Evolutionary conservation across 2,888 invertebrate genomes (phyloP), one percentile per base, ranked within the genome.

Genomic region (Anarsia innoxiella): DNA sequence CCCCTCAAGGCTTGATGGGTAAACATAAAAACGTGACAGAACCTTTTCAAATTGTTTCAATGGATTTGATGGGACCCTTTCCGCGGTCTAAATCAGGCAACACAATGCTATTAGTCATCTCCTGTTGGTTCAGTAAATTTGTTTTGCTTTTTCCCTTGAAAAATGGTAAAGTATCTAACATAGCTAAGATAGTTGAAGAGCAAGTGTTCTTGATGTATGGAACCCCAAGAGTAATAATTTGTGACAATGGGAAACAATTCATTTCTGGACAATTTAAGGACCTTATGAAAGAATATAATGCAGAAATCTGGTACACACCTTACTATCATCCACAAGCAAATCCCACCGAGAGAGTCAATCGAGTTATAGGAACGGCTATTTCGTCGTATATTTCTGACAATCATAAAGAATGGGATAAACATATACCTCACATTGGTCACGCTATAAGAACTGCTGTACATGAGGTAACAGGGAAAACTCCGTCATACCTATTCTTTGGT

Each of bases 241-340:
- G 44, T 12, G 52, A 52, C 13, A 49, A 47, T 27, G 52, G 48
- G 0, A 48, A 41, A 23, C 48, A 51, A 14, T 48, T 51, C 31
- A 32, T 13, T 0, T 26, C 41, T 10, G 12, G 34, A 1, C 23
- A 34, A n/a, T 46, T 48, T 29, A 50, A 40, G 23, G 43, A 36
- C 30, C 33, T 39, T 1, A 23, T 26, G 3, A 12, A 25, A 0
- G 40, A 36, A 0, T 44, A 40, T n/a, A 37, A 38, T 3, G n/a
- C 14, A 1, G 11, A 40, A 9, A 16, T 42, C 6, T 44, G 43
- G 46, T 44, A 36, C 6, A 48, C 48, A 0, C 45, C 48, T 2
- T 31, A 41, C 8, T 64, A 66, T 38, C 52, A 59, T 11, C 60
- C 66, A 0, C 66, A 67, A 44, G 41, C 43, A 1, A 66, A 67